Conservation (phyloP, 2,113 vertebrate genomes). For the Indicator indicator region DNA sequence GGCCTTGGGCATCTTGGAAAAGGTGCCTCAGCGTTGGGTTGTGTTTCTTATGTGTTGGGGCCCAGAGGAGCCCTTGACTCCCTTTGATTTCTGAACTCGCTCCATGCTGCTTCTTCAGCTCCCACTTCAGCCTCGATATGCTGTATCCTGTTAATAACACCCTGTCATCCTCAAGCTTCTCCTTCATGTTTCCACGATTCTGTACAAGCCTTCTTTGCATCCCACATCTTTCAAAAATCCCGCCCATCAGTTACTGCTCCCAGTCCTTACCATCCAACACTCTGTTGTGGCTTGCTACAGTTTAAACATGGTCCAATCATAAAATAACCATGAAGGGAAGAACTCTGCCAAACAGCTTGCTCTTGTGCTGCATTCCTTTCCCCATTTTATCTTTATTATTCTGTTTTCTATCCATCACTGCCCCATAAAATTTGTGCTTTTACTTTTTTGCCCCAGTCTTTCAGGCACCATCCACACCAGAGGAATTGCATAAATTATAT, state of each 20-base stretch:
- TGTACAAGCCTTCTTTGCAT: background rate
- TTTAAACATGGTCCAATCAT: background rate
- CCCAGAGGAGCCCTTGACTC: fast-evolving
- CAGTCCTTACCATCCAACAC: background rate
- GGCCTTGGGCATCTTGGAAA: background rate
- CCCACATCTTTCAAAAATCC: background rate
- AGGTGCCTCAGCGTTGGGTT: fast-evolving
- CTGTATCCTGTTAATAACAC: background rate
- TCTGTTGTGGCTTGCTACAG: background rate
- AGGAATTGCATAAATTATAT: background rate
- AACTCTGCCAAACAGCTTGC: background rate
- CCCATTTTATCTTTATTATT: background rate
- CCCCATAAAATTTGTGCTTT: background rate
- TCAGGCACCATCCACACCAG: background rate
- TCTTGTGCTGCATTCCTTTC: background rate
- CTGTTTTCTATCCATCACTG: background rate
- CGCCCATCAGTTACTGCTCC: background rate
- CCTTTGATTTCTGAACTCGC: fast-evolving
- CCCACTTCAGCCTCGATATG: fast-evolving
- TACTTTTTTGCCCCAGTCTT: background rate
- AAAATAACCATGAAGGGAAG: background rate
- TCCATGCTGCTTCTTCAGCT: fast-evolving
- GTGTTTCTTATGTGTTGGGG: background rate
- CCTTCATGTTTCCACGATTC: fast-evolving
- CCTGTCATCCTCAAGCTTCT: too few species aligned